Evolutionary conservation across 2,888 invertebrate species (phyloP), one percentile per base, ranked within the genome.

Genomic region (Agrochola lychnidis): DNA sequence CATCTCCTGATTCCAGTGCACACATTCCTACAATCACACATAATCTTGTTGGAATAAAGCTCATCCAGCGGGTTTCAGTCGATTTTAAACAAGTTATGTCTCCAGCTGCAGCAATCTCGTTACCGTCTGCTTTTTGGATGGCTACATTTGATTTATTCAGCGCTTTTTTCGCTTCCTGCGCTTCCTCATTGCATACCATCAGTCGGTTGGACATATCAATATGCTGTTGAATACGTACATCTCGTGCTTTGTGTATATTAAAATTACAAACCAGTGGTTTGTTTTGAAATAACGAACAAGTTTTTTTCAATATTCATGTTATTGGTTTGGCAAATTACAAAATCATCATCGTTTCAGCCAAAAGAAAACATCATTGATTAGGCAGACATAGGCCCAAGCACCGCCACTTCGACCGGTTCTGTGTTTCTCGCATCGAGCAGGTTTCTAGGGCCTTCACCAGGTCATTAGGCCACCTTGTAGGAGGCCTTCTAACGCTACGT

Each of bases 141-240:
- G 57, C 73, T 75, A 42, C 71, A 63, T 83, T 77, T 72, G 51
- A 83, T 76, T 73, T 70, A 69, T 80, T 77, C 66, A 76, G 68
- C 48, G 48, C 45, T 56, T 68, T 67, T 73, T 80, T 67, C 51
- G 36, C 25, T 78, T 57, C 40, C 42, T 51, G 19, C 12, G 53
- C 30, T 62, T 62, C 25, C 22, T 63, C 56, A 53, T 80, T 77
- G 68, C 73, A 53, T 68, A 48, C 64, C 73, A 45, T 67, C 77
- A 73, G n/a, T 77, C 72, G n/a, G 53, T 68, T 70, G 67, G 45
- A 72, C 40, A 70, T 75, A 83, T 83, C 76, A 67, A 64, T 59
- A 40, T 73, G 12, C 72, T 68, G 53, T 67, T 74, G 72, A 80
- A 61, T 61, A 61, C 48, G 56, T 74, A 4, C 14, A 70, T 68